Conservation (phyloP, 2,113 vertebrate genomes). For the Felis catus region DNA sequence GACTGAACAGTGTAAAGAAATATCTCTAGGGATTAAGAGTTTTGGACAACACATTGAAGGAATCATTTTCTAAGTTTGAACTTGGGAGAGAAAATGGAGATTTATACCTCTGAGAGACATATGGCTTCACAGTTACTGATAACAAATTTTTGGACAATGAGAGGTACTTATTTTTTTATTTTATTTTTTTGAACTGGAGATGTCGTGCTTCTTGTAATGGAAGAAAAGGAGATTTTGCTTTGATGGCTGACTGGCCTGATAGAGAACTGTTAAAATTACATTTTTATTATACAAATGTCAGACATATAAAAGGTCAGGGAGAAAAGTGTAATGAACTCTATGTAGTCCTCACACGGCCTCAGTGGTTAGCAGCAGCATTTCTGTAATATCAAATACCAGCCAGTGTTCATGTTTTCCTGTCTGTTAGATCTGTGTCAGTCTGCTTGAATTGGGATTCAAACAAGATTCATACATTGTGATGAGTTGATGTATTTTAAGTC, state of each 20-base stretch:
- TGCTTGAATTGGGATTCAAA: neutral
- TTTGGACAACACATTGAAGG: neutral
- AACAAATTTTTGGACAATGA: neutral
- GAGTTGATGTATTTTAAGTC: neutral
- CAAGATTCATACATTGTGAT: neutral
- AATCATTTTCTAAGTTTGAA: slow-evolving; percentile 3
- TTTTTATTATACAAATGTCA: neutral
- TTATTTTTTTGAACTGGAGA: neutral
- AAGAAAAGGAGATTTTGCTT: neutral
- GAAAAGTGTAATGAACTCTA: neutral
- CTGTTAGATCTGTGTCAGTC: neutral
- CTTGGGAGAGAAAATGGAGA: neutral
- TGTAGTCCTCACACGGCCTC: neutral
- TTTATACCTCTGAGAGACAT: neutral
- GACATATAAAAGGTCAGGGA: neutral
- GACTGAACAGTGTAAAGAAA: neutral
- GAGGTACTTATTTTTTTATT: neutral
- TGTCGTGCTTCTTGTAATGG: neutral
- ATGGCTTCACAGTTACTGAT: neutral
- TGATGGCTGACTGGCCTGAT: neutral
- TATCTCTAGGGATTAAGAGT: neutral
- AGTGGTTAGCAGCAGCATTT: neutral
- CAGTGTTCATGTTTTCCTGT: neutral
- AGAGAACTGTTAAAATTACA: neutral
- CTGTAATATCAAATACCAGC: neutral